These are phyloP conservation scores for Sepiola atlantica DNA, from an alignment of 2,888 invertebrate genomes.

Conservation along the genomic window DNA sequence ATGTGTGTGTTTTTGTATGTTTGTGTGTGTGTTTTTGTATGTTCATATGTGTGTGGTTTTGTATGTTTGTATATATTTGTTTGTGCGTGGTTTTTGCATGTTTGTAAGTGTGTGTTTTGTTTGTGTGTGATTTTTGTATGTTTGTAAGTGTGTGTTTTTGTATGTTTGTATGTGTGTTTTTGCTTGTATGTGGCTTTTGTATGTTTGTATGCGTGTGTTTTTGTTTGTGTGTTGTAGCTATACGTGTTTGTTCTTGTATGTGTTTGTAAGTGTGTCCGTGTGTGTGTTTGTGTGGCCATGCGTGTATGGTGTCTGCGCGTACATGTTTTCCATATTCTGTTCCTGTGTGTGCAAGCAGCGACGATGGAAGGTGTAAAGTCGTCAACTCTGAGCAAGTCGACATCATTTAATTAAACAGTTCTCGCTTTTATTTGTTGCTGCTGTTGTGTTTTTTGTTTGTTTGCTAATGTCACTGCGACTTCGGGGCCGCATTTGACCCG, in stretches of 20 bases:
- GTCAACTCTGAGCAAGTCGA: no score
- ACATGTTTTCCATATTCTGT: no score
- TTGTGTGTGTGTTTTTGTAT: neutral
- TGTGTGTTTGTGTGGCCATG: no score
- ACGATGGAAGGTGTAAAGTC: no score
- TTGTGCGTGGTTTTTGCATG: neutral
- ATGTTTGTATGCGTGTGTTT: neutral
- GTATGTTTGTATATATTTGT: no score
- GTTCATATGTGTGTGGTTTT: no score
- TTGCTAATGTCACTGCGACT: neutral
- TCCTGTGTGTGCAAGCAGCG: no score
- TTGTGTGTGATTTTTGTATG: neutral
- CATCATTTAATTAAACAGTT: no score
- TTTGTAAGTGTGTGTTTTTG: neutral
- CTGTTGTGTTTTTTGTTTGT: no score
- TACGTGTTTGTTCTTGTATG: neutral
- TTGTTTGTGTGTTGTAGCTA: neutral
- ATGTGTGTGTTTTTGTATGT: neutral
- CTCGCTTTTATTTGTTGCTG: no score
- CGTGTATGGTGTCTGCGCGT: no score
- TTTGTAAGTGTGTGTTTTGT: neutral
- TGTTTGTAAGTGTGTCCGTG: neutral
- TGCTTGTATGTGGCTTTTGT: neutral
- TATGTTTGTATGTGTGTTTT: no score
- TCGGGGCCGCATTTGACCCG: neutral